Evolutionary conservation across 2,797 vertebrate species (phyloP).

Genomic region (Halcyon smyrnensis): DNA sequence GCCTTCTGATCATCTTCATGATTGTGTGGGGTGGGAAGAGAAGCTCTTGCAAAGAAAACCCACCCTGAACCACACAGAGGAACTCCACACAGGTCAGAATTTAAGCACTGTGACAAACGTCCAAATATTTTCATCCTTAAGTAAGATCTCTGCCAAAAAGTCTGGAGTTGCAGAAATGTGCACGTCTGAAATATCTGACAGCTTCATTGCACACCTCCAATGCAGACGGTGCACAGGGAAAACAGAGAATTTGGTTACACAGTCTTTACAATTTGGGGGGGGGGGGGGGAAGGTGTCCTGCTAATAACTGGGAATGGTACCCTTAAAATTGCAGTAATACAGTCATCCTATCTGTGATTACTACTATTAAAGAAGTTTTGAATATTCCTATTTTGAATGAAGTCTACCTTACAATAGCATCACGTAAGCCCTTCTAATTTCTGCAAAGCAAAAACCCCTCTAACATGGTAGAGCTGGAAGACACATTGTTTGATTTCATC

Average conservation of each 20-base stretch:
- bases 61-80: neutral
- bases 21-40: neutral
- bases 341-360: neutral
- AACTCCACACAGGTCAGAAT: neutral
- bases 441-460: neutral
- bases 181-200: neutral
- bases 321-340: neutral
- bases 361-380: neutral
- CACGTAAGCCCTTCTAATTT: rapidly evolving
- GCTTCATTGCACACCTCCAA: neutral
- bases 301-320: neutral
- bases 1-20: neutral
- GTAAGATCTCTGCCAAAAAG: neutral
- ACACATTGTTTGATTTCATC: neutral
- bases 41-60: neutral
- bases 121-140: neutral
- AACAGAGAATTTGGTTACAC: neutral
- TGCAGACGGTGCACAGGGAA: neutral
- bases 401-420: neutral
- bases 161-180: neutral
- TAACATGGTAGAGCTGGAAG: neutral
- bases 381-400: neutral
- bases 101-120: neutral
- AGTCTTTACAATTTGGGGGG: neutral
- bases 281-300: neutral